Evolutionary conservation across 2,888 invertebrate genomes (phyloP).

Genomic region (Lasioglossum marginatum): DNA sequence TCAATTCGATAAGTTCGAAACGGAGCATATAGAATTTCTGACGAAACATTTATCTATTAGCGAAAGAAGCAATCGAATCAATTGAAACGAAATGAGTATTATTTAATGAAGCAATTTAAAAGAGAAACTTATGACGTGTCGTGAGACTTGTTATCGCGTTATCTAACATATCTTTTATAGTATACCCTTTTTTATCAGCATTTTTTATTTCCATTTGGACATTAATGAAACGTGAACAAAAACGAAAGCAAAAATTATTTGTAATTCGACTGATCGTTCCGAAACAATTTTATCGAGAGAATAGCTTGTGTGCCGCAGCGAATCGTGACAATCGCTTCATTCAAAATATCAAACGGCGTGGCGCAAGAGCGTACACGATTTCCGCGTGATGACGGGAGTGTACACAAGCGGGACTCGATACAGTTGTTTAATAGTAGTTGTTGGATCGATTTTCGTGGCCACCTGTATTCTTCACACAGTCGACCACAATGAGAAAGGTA

Average conservation of each 20-base stretch:
- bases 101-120: background rate
- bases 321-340: slow-evolving; percentile 8
- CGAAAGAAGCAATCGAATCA: background rate
- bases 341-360: slow-evolving; percentile 34
- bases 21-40: background rate
- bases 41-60: background rate
- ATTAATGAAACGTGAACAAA: background rate
- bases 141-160: no score
- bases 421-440: slow-evolving; percentile 67
- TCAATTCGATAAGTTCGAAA: slow-evolving; percentile 11
- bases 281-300: background rate
- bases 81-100: background rate
- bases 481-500: slow-evolving; percentile 72
- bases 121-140: background rate
- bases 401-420: slow-evolving; percentile 22
- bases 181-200: no score
- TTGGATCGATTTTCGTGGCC: slow-evolving; percentile 79
- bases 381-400: slow-evolving; percentile 43
- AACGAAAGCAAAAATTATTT: background rate
- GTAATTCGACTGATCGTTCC: background rate
- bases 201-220: background rate
- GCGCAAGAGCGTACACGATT: slow-evolving; percentile 17
- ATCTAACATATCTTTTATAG: no score
- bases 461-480: slow-evolving; percentile 76
- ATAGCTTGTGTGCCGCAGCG: no score